Evolutionary conservation across 2,888 invertebrate genomes (phyloP), one percentile per base, ranked within the genome.

Genomic region (Drosophila macrospina): DNA sequence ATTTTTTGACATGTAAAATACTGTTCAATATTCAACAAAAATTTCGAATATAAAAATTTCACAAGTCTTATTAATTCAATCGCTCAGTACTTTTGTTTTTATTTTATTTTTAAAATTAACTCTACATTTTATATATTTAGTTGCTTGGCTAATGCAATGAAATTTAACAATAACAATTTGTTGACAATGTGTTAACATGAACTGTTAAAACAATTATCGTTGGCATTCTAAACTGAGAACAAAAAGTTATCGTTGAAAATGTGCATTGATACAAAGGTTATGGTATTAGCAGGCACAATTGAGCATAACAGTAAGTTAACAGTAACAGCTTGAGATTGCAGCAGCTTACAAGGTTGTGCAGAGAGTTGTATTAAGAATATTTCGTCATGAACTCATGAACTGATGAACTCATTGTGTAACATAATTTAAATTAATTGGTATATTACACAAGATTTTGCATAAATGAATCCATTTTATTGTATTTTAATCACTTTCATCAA

Each of bases 281-380:
- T 5, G 16, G 5, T 37, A 10, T 13, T 54, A 41, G 11, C 48
- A 57, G 39, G 28, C 28, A n/a, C 39, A 51, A 5, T 13, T 6
- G 11, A 37, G 7, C 5, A 11, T 37, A 57, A 69, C 56, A 60
- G 30, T 2, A 11, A 4, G 34, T 10, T 57, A 44, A 37, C 68
- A 48, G 39, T 8, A 34, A 11, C 36, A 37, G 13, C 13, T 11
- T 24, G n/a, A 30, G 6, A 30, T 30, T 11, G 11, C 16, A 32
- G 8, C 26, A 24, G 2, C 7, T 4, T 7, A 26, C 6, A 39
- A 73, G 72, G 64, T 69, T 7, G 15, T 13, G 6, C 34, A 16
- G 4, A 36, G 16, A 39, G 15, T 8, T 1, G 5, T 15, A n/a
- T 24, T 13, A n/a, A 28, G 13, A 11, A 7, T 10, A 1, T 57